Conservation (phyloP, 2,113 vertebrate genomes). For the Pomatostomus ruficeps region DNA sequence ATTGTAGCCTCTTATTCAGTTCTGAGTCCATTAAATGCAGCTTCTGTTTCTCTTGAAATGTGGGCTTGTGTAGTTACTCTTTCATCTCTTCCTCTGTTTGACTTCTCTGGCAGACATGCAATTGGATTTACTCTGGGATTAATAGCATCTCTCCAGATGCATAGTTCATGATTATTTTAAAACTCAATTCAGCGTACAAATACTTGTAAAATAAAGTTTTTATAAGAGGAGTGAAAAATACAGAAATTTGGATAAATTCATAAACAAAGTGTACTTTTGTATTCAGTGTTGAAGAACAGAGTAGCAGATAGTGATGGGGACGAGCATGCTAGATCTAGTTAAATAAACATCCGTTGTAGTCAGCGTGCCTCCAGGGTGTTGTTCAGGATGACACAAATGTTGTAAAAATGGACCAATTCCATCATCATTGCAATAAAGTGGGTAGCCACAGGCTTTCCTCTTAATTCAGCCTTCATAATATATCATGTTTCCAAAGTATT, state of each 20-base stretch:
- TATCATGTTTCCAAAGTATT: background rate
- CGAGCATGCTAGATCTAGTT: background rate
- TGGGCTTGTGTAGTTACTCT: background rate
- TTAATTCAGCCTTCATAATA: background rate
- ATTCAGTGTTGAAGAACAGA: background rate
- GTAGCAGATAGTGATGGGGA: background rate
- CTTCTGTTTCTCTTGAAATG: background rate
- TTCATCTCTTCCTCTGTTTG: background rate
- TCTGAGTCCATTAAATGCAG: background rate
- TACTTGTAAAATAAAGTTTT: background rate
- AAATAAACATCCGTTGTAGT: background rate
- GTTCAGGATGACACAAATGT: background rate
- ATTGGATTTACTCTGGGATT: background rate
- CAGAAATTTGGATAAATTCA: background rate
- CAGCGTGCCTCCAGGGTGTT: background rate
- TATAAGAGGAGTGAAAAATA: background rate
- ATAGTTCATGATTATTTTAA: background rate
- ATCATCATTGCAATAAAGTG: background rate
- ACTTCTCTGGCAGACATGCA: background rate
- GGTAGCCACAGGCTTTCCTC: background rate
- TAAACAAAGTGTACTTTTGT: background rate
- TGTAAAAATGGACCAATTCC: background rate
- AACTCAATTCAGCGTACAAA: background rate
- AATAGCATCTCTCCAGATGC: background rate
- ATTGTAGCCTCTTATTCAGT: background rate